Base-by-base conservation (phyloP, 2,888 invertebrate genomes). In the Choristoneura rosaceana region DNA sequence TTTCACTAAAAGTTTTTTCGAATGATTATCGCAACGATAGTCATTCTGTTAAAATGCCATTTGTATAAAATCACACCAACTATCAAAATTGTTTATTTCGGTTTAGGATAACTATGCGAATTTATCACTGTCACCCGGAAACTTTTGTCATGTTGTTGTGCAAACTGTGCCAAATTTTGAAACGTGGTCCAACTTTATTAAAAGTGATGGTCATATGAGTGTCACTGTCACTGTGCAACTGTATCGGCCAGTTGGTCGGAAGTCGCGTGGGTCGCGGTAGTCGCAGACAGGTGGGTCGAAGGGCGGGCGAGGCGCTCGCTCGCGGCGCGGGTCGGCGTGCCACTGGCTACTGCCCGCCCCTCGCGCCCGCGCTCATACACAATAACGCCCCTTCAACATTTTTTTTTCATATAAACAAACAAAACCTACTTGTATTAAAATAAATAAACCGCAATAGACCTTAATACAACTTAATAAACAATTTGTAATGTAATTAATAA, bases 331-430 rank as follows among this genome's bases (percentile, higher is more conserved):
- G 88, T 86, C 85, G 79, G 78, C 80, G 80, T 83, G 83, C 84
- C 90, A 93, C 93, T 93, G 93, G 83, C 85, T 81, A 84, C 81
- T 80, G 79, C 81, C 81, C 75, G 76, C 77, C 80, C 81, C 79
- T 80, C 85, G 83, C 85, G 79, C 79, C 62, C 79, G 77, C 82
- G 81, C 81, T 73, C 64, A 70, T 60, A 71, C 67, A 74, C 68
- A 70, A 70, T 58, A 73, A 63, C 69, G 73, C 73, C 73, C 73
- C 64, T 73, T 73, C 64, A 68, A 73, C 69, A 73, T 68, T 67
- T 61, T 62, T 58, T 17, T 52, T 50, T 45, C 62, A 45, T 17
- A 25, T n/a, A 34, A 59, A n/a, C n/a, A 59, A 59, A 59, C 17
- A 34, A n/a, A n/a, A 38, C 3, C 59, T 59, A 8, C n/a, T 8